Base-by-base conservation (phyloP, 2,113 vertebrate species). In the Cynocephalus volans region DNA sequence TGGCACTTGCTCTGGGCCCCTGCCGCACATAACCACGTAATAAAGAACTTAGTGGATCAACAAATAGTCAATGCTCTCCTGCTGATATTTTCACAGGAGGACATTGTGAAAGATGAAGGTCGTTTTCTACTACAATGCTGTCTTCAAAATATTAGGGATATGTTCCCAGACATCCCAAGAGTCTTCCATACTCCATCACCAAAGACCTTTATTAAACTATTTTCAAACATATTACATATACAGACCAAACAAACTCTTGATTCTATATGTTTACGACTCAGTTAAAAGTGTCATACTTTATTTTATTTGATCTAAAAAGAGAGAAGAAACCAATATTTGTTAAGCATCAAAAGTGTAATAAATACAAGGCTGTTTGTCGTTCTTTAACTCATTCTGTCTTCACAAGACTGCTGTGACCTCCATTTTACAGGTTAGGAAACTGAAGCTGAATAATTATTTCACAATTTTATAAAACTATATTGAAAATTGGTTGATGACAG, bases 251-350 rank as follows among this genome's bases (percentile, higher is more conserved):
- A 81, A 81, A 85, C 33, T 65, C 52, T n/a, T 64, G 3, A 76
- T 81, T 88, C 31, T 1, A 41, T 45, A 45, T 77, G 84, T 54
- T 93, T 67, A 58, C n/a, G 80, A 33, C 19, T 81, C 84, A 79
- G 1, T 85, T 54, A 17, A 80, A 87, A 70, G 33, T 45, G 60
- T 48, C 13, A 8, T 45, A 75, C 41, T 58, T 85, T 18, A 97
- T 48, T 91, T 88, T 76, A 96, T 75, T 23, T 52, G 2, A 95
- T 26, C 52, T 58, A 80, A 93, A 75, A 90, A 60, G 28, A 89
- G 17, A 89, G 45, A 67, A 84, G 18, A 90, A 76, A 93, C 2
- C 8, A 86, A 11, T 69, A 75, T 56, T 84, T 94, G 65, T 73
- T 75, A 84, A 75, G 56, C 26, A 86, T 70, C 23, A 93, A 13